Percentiles rank a stretch among this genome's conserved stretches.
These are phyloP conservation scores for Notospermus geniculatus DNA, from an alignment of 1,140 invertebrate genomes.

Conservation along the genomic window DNA sequence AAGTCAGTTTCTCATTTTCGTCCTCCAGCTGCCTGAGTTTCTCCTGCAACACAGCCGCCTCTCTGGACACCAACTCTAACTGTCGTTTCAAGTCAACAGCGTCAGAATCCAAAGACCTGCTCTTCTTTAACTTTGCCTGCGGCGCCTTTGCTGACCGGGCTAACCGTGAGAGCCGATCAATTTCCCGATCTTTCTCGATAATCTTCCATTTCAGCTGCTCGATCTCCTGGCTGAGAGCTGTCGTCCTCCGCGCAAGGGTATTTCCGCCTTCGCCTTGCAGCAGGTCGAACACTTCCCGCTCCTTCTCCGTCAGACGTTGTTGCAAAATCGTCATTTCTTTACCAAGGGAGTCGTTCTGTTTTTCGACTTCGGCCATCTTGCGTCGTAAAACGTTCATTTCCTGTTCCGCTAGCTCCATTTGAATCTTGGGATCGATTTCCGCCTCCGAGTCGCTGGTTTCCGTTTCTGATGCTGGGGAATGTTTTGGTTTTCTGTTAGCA, in stretches of 20 bases:
- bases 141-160: constrained; percentile 48
- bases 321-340: constrained; percentile 75
- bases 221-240: constrained; percentile 58
- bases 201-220: constrained; percentile 70
- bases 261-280: constrained; percentile 16
- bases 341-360: constrained; percentile 70
- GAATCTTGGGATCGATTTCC: constrained; percentile 62
- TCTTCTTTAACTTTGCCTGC: constrained; percentile 37
- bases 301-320: constrained; percentile 53
- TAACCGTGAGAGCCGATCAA: constrained; percentile 67
- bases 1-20: constrained; percentile 71
- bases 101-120: constrained; percentile 43
- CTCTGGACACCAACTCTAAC: constrained; percentile 72
- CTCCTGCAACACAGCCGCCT: constrained; percentile 64
- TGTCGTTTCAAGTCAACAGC: constrained; percentile 69
- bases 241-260: constrained; percentile 8
- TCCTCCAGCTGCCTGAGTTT: constrained; percentile 67
- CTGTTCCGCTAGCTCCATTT: constrained; percentile 83
- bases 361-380: constrained; percentile 81
- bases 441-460: constrained; percentile 41
- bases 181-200: constrained; percentile 79
- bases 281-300: constrained; percentile 22
- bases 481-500: constrained; percentile 23
- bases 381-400: constrained; percentile 76
- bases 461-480: not conserved